These are phyloP conservation scores for Cephalopachus bancanus DNA, from an alignment of 2,797 vertebrate species.

Conservation along the genomic window DNA sequence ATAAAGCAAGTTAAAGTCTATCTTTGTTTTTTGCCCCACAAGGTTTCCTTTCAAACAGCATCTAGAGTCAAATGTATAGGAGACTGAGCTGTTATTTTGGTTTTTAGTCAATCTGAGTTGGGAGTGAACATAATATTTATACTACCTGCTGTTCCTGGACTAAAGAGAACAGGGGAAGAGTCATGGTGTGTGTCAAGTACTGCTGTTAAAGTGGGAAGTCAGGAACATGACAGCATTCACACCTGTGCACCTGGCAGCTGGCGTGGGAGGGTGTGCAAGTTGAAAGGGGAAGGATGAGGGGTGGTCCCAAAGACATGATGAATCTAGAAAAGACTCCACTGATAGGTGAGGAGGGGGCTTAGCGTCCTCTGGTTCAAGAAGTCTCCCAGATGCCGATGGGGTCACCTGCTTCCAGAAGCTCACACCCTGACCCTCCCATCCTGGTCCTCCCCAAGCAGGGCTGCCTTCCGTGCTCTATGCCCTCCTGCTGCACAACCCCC, in stretches of 20 bases:
- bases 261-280: not conserved
- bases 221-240: not conserved
- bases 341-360: not conserved
- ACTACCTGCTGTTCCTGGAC: not conserved
- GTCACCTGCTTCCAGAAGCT: not conserved
- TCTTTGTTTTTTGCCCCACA: not conserved
- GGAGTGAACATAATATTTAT: not conserved
- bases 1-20: not conserved
- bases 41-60: slow-evolving; percentile 22
- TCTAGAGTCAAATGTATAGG: not conserved
- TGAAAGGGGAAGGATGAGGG: not conserved
- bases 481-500: not conserved
- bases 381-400: not conserved
- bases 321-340: not conserved
- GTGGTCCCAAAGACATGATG: not conserved
- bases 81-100: not conserved
- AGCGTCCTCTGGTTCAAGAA: not conserved
- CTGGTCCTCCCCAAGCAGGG: not conserved
- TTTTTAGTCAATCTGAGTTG: slow-evolving; percentile 29
- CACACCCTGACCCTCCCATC: not conserved
- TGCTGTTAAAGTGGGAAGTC: not conserved
- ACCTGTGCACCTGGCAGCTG: too few species aligned
- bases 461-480: not conserved
- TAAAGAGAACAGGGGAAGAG: not conserved
- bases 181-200: not conserved